Conservation (phyloP, 2,113 vertebrate genomes). For the Sturnira hondurensis region DNA sequence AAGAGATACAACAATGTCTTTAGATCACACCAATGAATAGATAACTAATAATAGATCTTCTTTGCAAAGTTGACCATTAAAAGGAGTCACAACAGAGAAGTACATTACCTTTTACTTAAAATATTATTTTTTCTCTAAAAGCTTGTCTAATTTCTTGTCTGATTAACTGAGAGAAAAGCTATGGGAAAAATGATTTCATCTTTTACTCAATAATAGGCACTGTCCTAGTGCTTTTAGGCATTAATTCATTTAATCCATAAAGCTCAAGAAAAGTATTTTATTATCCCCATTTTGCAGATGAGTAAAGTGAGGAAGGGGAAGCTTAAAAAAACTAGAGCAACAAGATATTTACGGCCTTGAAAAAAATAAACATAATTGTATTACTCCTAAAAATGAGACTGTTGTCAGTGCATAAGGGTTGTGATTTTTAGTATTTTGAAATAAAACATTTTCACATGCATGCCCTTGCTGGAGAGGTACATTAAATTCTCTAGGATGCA, state of each 20-base stretch:
- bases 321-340: neutral
- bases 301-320: neutral
- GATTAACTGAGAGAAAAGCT: neutral
- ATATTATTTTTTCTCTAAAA: neutral
- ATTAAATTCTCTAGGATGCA: constrained; percentile 1
- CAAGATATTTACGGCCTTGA: neutral
- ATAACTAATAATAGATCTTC: neutral
- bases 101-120: neutral
- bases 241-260: neutral
- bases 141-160: neutral
- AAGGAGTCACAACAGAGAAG: neutral
- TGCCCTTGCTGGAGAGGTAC: neutral
- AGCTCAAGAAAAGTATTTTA: neutral
- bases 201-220: neutral
- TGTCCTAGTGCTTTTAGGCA: neutral
- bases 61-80: neutral
- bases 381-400: neutral
- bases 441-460: neutral
- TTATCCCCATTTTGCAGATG: neutral
- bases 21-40: neutral
- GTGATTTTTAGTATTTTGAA: neutral
- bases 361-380: neutral
- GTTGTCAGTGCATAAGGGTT: neutral
- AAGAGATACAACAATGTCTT: neutral
- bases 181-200: neutral